phyloP scores from a whole-genome alignment of 2,797 vertebrate genomes.

The Thripadectes ignobilis region DNA sequence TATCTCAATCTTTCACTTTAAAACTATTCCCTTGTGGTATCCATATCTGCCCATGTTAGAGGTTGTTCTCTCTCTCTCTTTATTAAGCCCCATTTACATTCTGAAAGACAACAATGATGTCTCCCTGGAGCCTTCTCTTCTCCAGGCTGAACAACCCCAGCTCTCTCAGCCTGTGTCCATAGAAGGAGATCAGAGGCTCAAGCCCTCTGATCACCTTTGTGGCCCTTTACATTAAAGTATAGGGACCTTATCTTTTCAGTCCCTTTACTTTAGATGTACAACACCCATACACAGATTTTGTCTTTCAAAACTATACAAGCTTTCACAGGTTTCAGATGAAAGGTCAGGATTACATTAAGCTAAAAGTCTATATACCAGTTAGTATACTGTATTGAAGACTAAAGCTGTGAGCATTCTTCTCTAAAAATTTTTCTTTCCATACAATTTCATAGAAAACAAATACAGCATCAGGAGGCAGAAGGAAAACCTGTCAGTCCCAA shows the following conservation, averaged over 20 bases:
- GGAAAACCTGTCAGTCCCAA: not conserved
- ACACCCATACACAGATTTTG: not conserved
- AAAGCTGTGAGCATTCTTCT: not conserved
- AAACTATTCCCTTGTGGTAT: not conserved
- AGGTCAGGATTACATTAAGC: not conserved
- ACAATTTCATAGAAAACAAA: not conserved
- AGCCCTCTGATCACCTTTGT: not conserved
- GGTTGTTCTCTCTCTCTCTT: not conserved
- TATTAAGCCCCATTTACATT: not conserved
- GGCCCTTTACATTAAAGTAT: not conserved
- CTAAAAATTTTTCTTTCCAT: not conserved
- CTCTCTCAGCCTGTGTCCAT: not conserved
- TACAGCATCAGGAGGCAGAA: not conserved
- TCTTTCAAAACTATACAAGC: not conserved
- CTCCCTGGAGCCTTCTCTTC: not conserved
- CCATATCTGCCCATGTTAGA: not conserved
- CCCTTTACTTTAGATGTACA: not conserved
- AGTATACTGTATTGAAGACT: not conserved
- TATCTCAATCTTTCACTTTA: not conserved
- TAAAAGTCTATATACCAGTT: not conserved
- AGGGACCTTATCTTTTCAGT: not conserved
- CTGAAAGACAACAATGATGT: not conserved
- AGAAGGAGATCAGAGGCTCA: not conserved
- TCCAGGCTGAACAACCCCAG: not conserved
- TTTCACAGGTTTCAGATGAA: not conserved